Evolutionary conservation across 2,113 vertebrate genomes (phyloP), one percentile per base, ranked within the genome.

Genomic region (Centropus bengalensis): DNA sequence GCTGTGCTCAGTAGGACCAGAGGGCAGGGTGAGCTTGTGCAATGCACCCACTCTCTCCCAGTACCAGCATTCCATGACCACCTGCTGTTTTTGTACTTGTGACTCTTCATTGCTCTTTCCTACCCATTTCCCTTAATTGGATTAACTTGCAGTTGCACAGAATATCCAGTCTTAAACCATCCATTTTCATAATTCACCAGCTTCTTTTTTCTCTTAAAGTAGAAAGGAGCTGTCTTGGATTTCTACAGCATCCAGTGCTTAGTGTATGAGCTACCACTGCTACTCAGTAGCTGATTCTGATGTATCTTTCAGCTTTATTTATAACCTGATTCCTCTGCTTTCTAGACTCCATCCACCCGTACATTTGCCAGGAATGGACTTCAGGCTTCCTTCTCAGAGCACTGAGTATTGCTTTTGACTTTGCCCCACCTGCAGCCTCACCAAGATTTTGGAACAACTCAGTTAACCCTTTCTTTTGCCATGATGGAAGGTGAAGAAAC

Each of bases 21-120:
- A 23, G 36, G 38, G 67, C 32, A 42, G 15, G 24, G 10, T 8
- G 4, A 54, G 38, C 28, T 52, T 40, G 26, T 45, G 36, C 19
- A 18, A 1, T 1, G 28, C 32, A 7, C 47, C 26, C 3, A 0
- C 1, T 1, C 17, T 26, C 52, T 11, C 26, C 73, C 42, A 86
- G 58, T 23, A 15, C 26, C 17, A 13, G 11, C 23, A 7, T 14
- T 75, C 42, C 32, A n/a, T 51, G 59, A 23, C 21, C 40, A 20
- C 45, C 52, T 59, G 69, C 36, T 74, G 2, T 20, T 93, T 90
- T 32, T 23, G 6, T 24, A 4, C 38, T 66, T 33, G 12, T 30
- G 27, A 58, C 23, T 13, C 44, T 74, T 59, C 27, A 6, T 47
- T 12, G 1, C 1, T 1, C 32, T 55, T 90, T 70, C 64, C 59